These are phyloP conservation scores for Tinea trinotella DNA, from an alignment of 2,888 invertebrate species.

Conservation along the genomic window DNA sequence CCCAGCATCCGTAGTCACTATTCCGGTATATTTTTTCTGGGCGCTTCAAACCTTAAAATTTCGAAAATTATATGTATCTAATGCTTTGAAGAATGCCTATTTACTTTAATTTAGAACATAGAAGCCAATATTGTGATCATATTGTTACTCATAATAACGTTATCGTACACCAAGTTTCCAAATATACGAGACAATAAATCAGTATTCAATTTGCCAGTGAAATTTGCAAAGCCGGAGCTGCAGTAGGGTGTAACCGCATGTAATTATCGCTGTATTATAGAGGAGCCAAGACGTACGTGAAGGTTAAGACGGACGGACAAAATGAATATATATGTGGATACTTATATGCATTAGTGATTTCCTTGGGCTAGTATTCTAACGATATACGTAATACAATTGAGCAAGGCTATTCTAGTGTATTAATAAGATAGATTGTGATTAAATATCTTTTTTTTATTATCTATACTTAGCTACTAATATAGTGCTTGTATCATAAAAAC, in stretches of 20 bases:
- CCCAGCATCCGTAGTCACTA: no score
- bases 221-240: constrained; percentile 14
- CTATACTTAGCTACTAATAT: no score
- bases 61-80: no score
- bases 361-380: no score
- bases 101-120: no score
- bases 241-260: constrained; percentile 15
- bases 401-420: not conserved
- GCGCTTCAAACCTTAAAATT: no score
- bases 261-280: constrained; percentile 17
- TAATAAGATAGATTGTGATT: no score
- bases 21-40: no score
- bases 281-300: constrained; percentile 5
- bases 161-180: constrained; percentile 10
- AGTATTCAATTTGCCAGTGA: constrained; percentile 18
- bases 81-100: no score
- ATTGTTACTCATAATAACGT: constrained; percentile 3
- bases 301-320: constrained; percentile 2
- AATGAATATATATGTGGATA: not conserved
- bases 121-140: no score
- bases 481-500: no score
- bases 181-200: constrained; percentile 12
- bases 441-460: no score
- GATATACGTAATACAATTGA: not conserved
- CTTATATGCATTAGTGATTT: not conserved